Percentiles rank a stretch among this genome's conserved stretches.
These are phyloP conservation scores for Drosophila lowei DNA, from an alignment of 1,140 invertebrate species.

Conservation along the genomic window DNA sequence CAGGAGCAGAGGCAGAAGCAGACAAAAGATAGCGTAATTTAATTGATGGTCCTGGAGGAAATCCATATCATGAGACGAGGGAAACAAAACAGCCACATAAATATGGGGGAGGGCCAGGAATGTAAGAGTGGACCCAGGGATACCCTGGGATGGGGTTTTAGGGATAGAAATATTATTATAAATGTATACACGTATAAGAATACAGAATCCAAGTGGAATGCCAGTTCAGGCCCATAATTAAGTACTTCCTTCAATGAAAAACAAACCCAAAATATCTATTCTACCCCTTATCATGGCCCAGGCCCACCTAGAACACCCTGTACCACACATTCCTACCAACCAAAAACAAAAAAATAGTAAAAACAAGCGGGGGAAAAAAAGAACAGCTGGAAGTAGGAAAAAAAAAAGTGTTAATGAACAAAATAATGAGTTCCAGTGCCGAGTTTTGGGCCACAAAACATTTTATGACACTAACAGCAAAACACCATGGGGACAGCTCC, in stretches of 20 bases:
- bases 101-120: not conserved
- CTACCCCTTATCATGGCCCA: not conserved
- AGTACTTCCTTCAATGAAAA: too few relatives aligned
- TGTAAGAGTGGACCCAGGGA: not conserved
- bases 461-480: conserved; percentile 80
- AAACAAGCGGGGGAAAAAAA: conserved; percentile 24
- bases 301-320: not conserved
- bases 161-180: too few relatives aligned
- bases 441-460: conserved; percentile 73
- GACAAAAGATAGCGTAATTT: conserved; percentile 56
- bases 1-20: conserved; percentile 14
- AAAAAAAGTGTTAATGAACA: conserved; percentile 79
- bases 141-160: not conserved
- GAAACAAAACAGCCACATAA: conserved; percentile 7
- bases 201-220: too few relatives aligned
- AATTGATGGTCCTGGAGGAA: conserved; percentile 43
- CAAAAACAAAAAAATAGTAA: conserved; percentile 27
- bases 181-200: too few relatives aligned
- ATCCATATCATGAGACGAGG: conserved; percentile 31
- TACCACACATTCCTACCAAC: not conserved
- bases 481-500: conserved; percentile 65
- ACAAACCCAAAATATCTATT: not conserved
- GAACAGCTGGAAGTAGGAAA: conserved; percentile 2
- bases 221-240: too few relatives aligned
- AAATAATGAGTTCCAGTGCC: conserved; percentile 79